Conservation (phyloP, 2,113 vertebrate genomes). For the Malurus elegans region DNA sequence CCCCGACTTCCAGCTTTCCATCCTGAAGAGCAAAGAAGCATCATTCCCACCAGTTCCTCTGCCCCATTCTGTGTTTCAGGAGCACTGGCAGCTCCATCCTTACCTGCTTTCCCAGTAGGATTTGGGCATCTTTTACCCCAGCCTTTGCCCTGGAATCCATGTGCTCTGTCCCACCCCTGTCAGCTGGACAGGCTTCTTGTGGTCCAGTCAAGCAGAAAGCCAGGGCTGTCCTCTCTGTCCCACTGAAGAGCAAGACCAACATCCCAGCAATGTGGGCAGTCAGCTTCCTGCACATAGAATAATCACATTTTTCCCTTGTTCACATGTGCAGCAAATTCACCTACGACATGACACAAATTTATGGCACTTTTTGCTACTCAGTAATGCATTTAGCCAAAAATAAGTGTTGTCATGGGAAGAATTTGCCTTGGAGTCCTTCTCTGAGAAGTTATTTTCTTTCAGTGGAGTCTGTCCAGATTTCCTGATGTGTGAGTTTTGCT, state of each 20-base stretch:
- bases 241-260: not conserved
- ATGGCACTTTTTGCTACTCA: not conserved
- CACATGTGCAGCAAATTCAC: not conserved
- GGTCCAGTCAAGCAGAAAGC: not conserved
- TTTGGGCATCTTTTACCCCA: not conserved
- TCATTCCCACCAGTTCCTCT: not conserved
- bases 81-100: not conserved
- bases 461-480: not conserved
- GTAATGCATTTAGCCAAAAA: not conserved
- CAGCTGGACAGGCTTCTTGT: not conserved
- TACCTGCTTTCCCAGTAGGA: not conserved
- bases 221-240: not conserved
- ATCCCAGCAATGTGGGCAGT: not conserved
- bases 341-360: not conserved
- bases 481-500: not conserved
- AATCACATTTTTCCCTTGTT: not conserved
- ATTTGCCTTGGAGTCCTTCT: not conserved
- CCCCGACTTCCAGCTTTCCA: not conserved
- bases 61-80: not conserved
- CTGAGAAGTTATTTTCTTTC: not conserved
- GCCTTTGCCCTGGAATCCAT: not conserved
- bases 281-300: not conserved
- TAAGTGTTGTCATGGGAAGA: not conserved
- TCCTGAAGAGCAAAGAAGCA: not conserved
- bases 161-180: not conserved